Evolutionary conservation across 2,113 vertebrate genomes (phyloP), one percentile per base, ranked within the genome.

Genomic region (Misgurnus mizolepis): DNA sequence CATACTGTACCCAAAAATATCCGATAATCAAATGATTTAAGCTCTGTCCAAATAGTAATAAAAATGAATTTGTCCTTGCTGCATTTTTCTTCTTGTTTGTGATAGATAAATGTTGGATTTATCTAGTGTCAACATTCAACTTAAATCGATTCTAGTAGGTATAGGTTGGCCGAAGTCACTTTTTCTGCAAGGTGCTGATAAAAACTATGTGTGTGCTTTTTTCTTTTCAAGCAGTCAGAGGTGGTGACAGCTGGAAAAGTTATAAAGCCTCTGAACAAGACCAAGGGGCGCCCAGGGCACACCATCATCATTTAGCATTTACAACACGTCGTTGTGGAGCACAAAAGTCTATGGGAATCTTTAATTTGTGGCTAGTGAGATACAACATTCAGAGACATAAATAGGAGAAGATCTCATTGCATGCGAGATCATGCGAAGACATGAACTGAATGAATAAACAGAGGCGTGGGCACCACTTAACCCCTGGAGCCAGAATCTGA

Each of bases 301-400:
- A 55, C 77, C 83, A 75, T 82, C 74, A 56, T 78, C 27, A 62
- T 85, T 93, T 92, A 88, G 87, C 87, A 92, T 88, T 87, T 90
- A 7, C 58, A 45, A 87, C 91, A 91, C 88, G 87, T 90, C 88
- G 91, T 85, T 78, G 67, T 81, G 86, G 87, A 88, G 89, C 90
- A 91, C 87, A 89, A 91, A 87, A 89, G 86, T 85, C 81, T 86
- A 87, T 86, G 87, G 91, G 89, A 91, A 92, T 93, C 84, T 89
- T 89, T 93, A 90, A 92, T 92, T 92, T 91, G 87, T 76, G 88
- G 88, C 88, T 85, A 90, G 89, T 87, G 88, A 90, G 89, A 88
- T 85, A 87, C 87, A 86, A 91, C 87, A 87, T 90, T 85, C 90
- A 85, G 84, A 84, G 88, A 90, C 90, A 91, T 89, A 91, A 92